Evolutionary conservation across 2,888 invertebrate species (phyloP), one percentile per base, ranked within the genome.

Genomic region (Physocephala rufipes): DNA sequence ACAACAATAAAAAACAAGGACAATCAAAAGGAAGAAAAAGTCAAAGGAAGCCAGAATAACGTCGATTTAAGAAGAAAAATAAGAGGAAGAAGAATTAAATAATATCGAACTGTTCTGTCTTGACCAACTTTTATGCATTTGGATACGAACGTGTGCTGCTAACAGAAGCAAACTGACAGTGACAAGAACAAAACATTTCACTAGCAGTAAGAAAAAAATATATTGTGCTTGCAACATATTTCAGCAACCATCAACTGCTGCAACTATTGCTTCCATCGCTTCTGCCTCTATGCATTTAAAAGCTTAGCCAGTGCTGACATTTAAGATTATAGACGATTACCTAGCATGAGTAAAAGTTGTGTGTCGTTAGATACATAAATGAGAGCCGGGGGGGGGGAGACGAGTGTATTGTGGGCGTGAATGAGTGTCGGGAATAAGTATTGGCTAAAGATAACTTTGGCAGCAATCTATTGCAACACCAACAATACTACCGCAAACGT

Each of bases 71-170:
- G 58, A 28, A 58, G 58, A 28, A 58, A 28, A 5, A 28, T 26
- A 2, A 58, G 55, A 21, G 3, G 19, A 9, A 21, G 43, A 70
- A 55, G 21, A 30, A 28, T n/a, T 24, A 75, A 76, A 77, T 78
- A 76, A 74, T 78, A 77, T 77, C 76, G 76, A 77, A 78, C 76
- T 77, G 78, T 78, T 78, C 75, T 76, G 75, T 76, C 78, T 78
- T 78, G 78, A 78, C 78, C 77, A 78, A 78, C 73, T 77, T 78
- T 75, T 70, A 74, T 55, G 36, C 61, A 28, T 19, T 28, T 16
- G 49, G 19, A 43, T 15, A 45, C 26, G 45, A 36, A 2, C 21
- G 21, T 21, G 43, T 9, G 43, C 19, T 19, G 3, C n/a, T n/a
- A n/a, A 26, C 19, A 47, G 47, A 47, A 45, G 45, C 43, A 15